Conservation (phyloP, 1,140 invertebrate genomes). For the Fopius arisanus region DNA sequence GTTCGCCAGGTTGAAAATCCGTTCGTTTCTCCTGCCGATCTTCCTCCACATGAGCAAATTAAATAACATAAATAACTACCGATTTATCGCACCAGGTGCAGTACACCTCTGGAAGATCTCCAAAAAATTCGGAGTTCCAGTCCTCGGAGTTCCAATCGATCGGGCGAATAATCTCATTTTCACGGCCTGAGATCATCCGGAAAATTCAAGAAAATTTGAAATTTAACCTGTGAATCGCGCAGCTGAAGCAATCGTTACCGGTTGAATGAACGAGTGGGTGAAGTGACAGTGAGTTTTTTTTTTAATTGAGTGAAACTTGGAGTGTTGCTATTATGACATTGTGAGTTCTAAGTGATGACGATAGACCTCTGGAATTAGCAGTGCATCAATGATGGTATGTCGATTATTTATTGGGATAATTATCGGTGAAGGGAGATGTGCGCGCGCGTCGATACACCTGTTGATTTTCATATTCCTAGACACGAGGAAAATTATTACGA, state of each 20-base stretch:
- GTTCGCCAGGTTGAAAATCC: slow-evolving; percentile 61
- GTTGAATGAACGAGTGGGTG: background rate
- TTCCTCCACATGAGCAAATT: slow-evolving; percentile 7
- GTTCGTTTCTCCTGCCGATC: slow-evolving; percentile 40
- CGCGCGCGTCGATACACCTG: background rate
- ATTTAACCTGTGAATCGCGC: background rate
- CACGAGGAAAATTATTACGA: background rate
- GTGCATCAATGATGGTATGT: background rate
- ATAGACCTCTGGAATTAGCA: background rate
- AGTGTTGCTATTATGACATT: background rate
- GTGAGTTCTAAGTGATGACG: background rate
- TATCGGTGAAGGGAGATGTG: background rate
- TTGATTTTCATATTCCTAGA: background rate
- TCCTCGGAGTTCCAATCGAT: too few relatives aligned
- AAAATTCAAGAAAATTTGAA: background rate
- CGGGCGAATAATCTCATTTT: too few relatives aligned
- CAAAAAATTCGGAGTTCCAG: too few relatives aligned
- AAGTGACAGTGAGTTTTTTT: background rate
- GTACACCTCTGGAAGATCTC: too few relatives aligned
- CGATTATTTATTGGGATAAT: background rate
- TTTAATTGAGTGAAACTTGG: background rate
- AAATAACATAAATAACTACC: background rate
- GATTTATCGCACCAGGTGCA: too few relatives aligned
- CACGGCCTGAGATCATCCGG: too few relatives aligned
- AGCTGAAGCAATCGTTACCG: background rate